These are phyloP conservation scores for Eristalis intricaria DNA, from an alignment of 2,888 invertebrate species.

Conservation along the genomic window DNA sequence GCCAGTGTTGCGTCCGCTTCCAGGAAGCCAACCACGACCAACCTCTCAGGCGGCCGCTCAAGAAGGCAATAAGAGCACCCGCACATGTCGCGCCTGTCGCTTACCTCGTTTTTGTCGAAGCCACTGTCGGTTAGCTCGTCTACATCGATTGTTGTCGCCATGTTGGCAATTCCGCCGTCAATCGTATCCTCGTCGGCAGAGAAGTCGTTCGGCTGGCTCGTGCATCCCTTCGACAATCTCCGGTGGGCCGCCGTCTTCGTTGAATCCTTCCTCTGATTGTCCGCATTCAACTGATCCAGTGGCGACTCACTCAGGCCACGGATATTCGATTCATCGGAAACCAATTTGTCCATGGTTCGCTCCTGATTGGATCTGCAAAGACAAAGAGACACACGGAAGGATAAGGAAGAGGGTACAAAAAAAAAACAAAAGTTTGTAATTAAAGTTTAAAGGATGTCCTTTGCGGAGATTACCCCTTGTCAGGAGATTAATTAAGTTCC, in stretches of 20 bases:
- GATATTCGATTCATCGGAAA: conserved; percentile 77
- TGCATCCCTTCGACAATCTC: conserved; percentile 72
- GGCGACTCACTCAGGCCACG: conserved; percentile 77
- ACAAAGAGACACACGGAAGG: conserved; percentile 12
- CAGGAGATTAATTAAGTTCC: conserved; percentile 43
- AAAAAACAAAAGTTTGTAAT: conserved; percentile 22
- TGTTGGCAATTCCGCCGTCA: conserved; percentile 70
- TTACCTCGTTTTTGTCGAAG: conserved; percentile 76
- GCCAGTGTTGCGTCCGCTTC: conserved; percentile 26
- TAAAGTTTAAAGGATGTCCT: conserved; percentile 19
- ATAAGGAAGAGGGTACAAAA: not conserved
- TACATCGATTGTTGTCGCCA: conserved; percentile 73
- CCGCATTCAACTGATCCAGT: conserved; percentile 73
- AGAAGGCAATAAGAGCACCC: not conserved
- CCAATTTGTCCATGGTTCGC: conserved; percentile 78
- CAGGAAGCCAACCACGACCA: conserved; percentile 23
- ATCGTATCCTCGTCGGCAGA: conserved; percentile 34
- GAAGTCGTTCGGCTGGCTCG: conserved; percentile 54
- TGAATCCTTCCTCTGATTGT: conserved; percentile 64
- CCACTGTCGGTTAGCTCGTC: conserved; percentile 73
- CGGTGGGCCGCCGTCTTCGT: conserved; percentile 38
- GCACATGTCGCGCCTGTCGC: not conserved
- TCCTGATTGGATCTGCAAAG: conserved; percentile 75
- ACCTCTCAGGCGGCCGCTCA: conserved; percentile 21
- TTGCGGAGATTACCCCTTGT: conserved; percentile 14